Conservation (phyloP, 2,113 vertebrate genomes). For the Heloderma charlesbogerti region DNA sequence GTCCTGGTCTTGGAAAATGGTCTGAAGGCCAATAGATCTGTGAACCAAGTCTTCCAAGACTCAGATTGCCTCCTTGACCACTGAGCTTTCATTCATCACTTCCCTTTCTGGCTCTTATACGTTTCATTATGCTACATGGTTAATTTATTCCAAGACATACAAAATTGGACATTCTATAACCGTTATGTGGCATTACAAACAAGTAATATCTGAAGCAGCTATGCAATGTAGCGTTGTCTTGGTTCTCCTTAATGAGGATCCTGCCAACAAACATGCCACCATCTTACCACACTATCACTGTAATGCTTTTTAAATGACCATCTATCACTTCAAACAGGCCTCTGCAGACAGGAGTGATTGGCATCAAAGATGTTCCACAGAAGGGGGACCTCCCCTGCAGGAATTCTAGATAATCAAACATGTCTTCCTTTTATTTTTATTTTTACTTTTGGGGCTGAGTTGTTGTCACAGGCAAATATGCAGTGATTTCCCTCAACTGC, state of each 20-base stretch:
- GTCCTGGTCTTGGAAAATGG: not conserved
- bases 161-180: not conserved
- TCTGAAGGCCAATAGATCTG: not conserved
- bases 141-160: not conserved
- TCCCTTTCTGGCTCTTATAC: not conserved
- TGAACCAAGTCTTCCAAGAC: not conserved
- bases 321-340: slow-evolving; percentile 11
- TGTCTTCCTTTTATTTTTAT: slow-evolving; percentile 17
- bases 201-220: not conserved
- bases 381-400: not conserved
- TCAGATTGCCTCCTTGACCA: not conserved
- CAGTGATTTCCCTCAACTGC: slow-evolving; percentile 33
- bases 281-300: slow-evolving; percentile 5
- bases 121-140: not conserved
- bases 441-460: not conserved
- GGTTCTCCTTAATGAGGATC: not conserved
- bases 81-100: not conserved
- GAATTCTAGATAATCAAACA: slow-evolving; percentile 40
- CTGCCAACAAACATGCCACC: not conserved
- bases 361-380: not conserved
- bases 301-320: slow-evolving; percentile 14
- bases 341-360: not conserved
- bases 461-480: slow-evolving; percentile 31
- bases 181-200: not conserved
- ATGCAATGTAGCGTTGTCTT: not conserved